phyloP scores from a whole-genome alignment of 2,888 invertebrate species.

The Therioaphis trifolii region DNA sequence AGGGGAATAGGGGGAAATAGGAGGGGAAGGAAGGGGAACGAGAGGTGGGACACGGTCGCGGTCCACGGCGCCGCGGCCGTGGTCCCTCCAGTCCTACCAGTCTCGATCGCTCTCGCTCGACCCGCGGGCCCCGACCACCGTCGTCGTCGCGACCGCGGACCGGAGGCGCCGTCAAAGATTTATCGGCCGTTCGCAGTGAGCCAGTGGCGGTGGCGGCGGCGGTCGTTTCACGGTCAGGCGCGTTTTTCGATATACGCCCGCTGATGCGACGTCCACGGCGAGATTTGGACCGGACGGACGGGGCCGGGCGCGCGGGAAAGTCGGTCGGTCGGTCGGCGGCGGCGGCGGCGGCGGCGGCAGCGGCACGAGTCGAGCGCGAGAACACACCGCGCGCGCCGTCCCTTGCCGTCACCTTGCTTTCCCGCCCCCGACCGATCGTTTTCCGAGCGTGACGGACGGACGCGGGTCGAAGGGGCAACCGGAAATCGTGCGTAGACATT shows the following conservation, averaged over 20 bases:
- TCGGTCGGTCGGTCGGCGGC: too few relatives aligned
- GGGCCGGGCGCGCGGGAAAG: too few relatives aligned
- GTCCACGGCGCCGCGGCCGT: background rate
- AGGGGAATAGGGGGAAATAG: too few relatives aligned
- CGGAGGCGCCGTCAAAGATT: background rate
- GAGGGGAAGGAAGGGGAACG: background rate
- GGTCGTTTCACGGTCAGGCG: constrained; percentile 16
- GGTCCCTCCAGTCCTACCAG: background rate
- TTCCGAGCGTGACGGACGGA: background rate
- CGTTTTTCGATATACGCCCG: constrained; percentile 27
- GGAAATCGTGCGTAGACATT: too few relatives aligned
- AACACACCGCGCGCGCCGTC: too few relatives aligned
- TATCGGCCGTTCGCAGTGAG: background rate
- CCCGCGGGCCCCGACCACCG: background rate
- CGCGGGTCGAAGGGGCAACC: too few relatives aligned
- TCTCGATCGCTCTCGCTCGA: background rate
- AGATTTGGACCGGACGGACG: too few relatives aligned
- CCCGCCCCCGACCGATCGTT: too few relatives aligned
- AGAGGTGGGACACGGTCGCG: background rate
- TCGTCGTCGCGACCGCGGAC: too few relatives aligned
- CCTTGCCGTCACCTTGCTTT: background rate
- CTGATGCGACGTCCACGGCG: background rate
- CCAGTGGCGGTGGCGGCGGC: background rate
- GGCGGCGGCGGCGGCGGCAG: too few relatives aligned
- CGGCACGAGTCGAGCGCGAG: too few relatives aligned